Conservation (phyloP, 2,113 vertebrate species). For the Perccottus glenii region DNA sequence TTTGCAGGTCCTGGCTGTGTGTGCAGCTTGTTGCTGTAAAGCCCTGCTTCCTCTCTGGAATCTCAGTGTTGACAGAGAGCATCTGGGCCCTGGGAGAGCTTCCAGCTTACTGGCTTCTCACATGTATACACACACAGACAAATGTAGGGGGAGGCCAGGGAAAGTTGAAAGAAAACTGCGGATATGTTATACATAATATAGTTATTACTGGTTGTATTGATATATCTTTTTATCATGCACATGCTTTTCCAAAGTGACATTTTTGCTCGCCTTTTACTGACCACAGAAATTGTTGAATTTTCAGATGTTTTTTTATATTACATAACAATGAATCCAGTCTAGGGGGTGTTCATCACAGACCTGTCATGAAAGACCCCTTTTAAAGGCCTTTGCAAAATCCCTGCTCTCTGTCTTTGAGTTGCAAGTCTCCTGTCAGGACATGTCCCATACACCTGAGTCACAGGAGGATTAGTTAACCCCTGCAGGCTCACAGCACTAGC, state of each 20-base stretch:
- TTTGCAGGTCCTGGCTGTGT: conserved; percentile 74
- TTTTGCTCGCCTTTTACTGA: background rate
- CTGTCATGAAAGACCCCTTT: conserved; percentile 67
- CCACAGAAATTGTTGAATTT: too few relatives aligned
- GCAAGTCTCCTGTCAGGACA: conserved; percentile 75
- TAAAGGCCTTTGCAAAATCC: conserved; percentile 54
- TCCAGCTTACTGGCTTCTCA: conserved; percentile 70
- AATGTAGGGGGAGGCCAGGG: conserved; percentile 18
- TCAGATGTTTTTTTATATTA: conserved; percentile 65
- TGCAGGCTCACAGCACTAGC: conserved; percentile 28
- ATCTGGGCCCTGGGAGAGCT: conserved; percentile 80
- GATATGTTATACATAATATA: conserved; percentile 20
- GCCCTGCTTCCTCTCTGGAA: conserved; percentile 79
- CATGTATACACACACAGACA: conserved; percentile 56
- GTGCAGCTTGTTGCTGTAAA: conserved; percentile 76
- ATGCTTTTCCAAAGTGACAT: conserved; percentile 12
- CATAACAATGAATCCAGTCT: conserved; percentile 76
- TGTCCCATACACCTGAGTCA: conserved; percentile 74
- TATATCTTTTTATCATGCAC: conserved; percentile 19
- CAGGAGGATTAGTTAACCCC: conserved; percentile 72
- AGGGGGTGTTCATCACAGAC: conserved; percentile 65
- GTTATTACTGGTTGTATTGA: background rate
- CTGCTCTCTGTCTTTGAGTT: conserved; percentile 52
- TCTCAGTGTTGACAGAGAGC: conserved; percentile 82
- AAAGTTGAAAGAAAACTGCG: conserved; percentile 10